A percentile compares a stretch with the other conserved stretches of the same genome.
Evolutionary conservation across 1,140 invertebrate genomes (phyloP).

Genomic region (Zaprionus lachaisei): DNA sequence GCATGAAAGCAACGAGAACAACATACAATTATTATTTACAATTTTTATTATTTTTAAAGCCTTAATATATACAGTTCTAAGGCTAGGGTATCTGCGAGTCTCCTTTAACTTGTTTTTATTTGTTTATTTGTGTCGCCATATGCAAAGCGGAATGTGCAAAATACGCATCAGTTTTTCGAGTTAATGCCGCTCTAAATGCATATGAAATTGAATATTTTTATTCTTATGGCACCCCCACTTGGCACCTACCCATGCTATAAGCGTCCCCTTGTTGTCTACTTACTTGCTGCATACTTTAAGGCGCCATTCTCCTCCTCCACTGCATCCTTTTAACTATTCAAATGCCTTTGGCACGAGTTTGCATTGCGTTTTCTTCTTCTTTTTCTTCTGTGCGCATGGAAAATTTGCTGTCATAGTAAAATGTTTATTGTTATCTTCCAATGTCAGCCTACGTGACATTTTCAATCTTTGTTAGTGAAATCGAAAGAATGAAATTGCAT

Average conservation of each 20-base stretch:
- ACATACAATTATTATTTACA: no score
- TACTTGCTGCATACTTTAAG: constrained; percentile 44
- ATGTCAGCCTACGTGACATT: constrained; percentile 52
- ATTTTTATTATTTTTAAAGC: no score
- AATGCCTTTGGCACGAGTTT: constrained; percentile 35
- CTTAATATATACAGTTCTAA: background rate
- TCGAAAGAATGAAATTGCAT: constrained; percentile 18
- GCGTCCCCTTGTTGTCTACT: constrained; percentile 22
- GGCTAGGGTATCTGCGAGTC: background rate
- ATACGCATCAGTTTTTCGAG: constrained; percentile 31
- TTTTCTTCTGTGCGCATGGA: constrained; percentile 14
- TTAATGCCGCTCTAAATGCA: constrained; percentile 50
- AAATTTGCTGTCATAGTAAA: constrained; percentile 49
- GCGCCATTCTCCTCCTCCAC: background rate
- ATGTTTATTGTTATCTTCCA: constrained; percentile 51
- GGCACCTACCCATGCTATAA: constrained; percentile 35
- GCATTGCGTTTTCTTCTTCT: constrained; percentile 2
- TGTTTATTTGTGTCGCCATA: constrained; percentile 41
- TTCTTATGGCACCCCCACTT: constrained; percentile 7
- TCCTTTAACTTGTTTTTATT: background rate
- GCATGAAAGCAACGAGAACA: no score
- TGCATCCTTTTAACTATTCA: constrained; percentile 23
- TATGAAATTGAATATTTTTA: constrained; percentile 61
- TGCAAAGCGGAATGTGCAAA: constrained; percentile 29
- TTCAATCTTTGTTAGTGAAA: constrained; percentile 46